These are phyloP conservation scores for Hippocampus zosterae DNA, from an alignment of 2,113 vertebrate genomes.

Conservation along the genomic window DNA sequence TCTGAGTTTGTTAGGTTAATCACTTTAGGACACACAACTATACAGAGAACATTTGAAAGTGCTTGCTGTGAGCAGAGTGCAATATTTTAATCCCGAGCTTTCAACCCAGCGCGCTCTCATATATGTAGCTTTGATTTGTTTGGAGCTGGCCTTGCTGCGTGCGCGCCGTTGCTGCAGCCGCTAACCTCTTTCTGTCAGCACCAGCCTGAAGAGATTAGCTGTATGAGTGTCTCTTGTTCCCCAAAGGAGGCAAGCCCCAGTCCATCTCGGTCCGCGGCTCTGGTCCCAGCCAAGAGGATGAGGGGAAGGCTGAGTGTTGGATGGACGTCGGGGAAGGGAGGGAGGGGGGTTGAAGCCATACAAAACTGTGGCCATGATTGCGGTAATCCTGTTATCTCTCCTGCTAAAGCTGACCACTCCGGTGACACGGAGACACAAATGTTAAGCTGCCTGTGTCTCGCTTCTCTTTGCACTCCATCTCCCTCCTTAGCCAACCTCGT, in stretches of 20 bases:
- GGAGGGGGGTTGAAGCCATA: conserved; percentile 52
- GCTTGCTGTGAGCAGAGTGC: conserved; percentile 38
- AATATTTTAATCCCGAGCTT: conserved; percentile 35
- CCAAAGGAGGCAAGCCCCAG: conserved; percentile 59
- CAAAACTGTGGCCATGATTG: conserved; percentile 67
- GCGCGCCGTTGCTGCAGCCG: conserved; percentile 38
- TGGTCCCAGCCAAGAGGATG: conserved; percentile 51
- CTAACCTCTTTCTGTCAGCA: conserved; percentile 77
- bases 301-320: conserved; percentile 32
- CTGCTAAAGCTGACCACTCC: conserved; percentile 73
- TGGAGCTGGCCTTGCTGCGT: conserved; percentile 14
- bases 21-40: conserved; percentile 43
- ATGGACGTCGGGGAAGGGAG: conserved; percentile 26
- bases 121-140: conserved; percentile 49
- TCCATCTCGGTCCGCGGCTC: conserved; percentile 62
- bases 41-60: conserved; percentile 34
- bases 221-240: conserved; percentile 68
- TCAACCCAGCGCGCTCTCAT: conserved; percentile 22
- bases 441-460: conserved; percentile 71
- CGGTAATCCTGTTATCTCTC: conserved; percentile 79
- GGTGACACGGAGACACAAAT: conserved; percentile 74
- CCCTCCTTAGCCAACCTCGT: conserved; percentile 64
- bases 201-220: conserved; percentile 72
- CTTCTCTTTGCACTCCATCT: conserved; percentile 51
- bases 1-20: conserved; percentile 51